phyloP scores from a whole-genome alignment of 2,113 vertebrate genomes.

The Triplophysa tibetana region DNA sequence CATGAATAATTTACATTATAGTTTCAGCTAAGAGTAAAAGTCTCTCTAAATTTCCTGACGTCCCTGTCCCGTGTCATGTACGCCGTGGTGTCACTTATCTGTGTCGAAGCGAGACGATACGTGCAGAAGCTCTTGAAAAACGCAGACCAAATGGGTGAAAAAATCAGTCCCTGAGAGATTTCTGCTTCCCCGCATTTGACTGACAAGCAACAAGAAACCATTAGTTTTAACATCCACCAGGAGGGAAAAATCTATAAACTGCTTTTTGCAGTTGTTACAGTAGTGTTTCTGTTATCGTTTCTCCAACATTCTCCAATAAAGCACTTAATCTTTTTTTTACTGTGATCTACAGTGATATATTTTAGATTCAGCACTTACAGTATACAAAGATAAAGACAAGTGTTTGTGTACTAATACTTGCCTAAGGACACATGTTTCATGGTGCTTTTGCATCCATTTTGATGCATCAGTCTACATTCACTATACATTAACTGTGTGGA shows the following conservation, averaged over 20 bases:
- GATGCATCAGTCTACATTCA: too few relatives aligned
- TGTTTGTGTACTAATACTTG: too few relatives aligned
- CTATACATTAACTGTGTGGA: too few relatives aligned
- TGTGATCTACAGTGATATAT: neutral
- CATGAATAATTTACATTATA: conserved; percentile 72
- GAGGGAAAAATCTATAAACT: neutral
- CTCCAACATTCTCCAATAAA: conserved; percentile 2
- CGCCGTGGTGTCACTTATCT: conserved; percentile 28
- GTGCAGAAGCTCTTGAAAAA: neutral
- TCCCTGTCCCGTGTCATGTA: conserved; percentile 25
- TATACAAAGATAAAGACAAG: too few relatives aligned
- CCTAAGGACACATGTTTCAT: too few relatives aligned
- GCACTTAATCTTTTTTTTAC: neutral
- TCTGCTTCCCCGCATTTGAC: conserved; percentile 19
- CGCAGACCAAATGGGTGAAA: neutral
- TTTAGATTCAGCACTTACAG: neutral
- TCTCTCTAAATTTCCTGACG: conserved; percentile 31
- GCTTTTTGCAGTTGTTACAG: conserved; percentile 11
- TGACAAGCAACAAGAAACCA: conserved; percentile 52
- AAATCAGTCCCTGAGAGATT: conserved; percentile 1
- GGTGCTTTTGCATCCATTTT: too few relatives aligned
- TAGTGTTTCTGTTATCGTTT: conserved; percentile 6
- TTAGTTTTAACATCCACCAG: conserved; percentile 52
- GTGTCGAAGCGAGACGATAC: conserved; percentile 4
- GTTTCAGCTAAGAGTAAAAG: conserved; percentile 59